phyloP scores from a whole-genome alignment of 2,113 vertebrate genomes.

The Rhea pennata region DNA sequence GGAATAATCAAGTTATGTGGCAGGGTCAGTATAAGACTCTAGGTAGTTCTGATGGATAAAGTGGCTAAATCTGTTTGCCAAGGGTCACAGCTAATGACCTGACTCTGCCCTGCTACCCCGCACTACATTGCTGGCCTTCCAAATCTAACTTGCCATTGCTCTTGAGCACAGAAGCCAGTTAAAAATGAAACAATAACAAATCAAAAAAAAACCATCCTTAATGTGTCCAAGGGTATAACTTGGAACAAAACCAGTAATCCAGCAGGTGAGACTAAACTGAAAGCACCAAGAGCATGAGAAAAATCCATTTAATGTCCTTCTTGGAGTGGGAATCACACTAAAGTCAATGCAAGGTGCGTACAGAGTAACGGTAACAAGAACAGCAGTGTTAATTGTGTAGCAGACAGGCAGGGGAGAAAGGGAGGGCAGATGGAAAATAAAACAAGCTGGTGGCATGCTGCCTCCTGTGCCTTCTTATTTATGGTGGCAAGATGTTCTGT shows the following conservation, averaged over 20 bases:
- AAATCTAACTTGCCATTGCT: not conserved
- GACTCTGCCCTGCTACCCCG: not conserved
- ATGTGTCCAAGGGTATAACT: not conserved
- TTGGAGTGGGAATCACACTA: not conserved
- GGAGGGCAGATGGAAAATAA: not conserved
- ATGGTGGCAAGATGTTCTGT: not conserved
- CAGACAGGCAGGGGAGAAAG: not conserved
- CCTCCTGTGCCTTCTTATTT: not conserved
- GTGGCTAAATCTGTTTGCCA: not conserved
- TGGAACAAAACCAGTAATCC: not conserved
- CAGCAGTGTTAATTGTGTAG: not conserved
- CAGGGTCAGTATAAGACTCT: not conserved
- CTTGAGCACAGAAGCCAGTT: not conserved
- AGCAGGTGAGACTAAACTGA: not conserved
- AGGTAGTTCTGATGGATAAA: not conserved
- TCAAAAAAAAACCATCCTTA: not conserved
- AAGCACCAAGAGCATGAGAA: not conserved
- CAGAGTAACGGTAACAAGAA: not conserved
- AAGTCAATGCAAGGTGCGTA: not conserved
- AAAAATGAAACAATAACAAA: not conserved
- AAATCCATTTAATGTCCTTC: not conserved
- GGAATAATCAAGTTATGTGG: not conserved
- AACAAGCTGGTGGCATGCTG: fast-evolving
- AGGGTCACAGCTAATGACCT: not conserved
- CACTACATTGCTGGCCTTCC: not conserved